These are phyloP conservation scores for Dryoscopus gambensis DNA, from an alignment of 2,113 vertebrate species.

Conservation along the genomic window DNA sequence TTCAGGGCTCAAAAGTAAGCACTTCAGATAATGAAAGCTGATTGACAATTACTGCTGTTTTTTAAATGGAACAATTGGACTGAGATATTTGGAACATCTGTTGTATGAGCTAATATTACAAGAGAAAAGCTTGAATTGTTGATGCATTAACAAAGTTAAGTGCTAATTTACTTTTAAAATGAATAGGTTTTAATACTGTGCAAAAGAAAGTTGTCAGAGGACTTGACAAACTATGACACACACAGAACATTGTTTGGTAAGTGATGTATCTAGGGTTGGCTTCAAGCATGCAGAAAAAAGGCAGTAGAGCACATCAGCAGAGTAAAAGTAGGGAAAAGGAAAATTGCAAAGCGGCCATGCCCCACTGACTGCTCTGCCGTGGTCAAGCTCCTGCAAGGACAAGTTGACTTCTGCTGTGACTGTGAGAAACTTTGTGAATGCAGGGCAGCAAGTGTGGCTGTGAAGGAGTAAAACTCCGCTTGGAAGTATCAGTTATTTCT, in stretches of 20 bases:
- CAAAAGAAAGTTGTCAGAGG: not conserved
- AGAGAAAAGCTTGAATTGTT: not conserved
- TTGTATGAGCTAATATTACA: not conserved
- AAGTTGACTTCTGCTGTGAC: not conserved
- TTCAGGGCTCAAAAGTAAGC: not conserved
- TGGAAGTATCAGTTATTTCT: not conserved
- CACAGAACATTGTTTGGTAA: not conserved
- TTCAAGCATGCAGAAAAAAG: not conserved
- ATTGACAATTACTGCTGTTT: not conserved
- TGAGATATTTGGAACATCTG: not conserved
- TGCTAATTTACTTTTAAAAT: not conserved
- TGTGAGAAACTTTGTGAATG: not conserved
- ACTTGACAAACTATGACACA: not conserved
- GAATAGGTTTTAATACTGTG: not conserved
- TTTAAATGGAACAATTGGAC: not conserved
- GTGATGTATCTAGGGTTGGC: not conserved
- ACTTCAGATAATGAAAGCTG: not conserved
- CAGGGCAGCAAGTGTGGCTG: not conserved
- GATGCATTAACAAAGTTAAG: not conserved
- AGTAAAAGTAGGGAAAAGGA: not conserved
- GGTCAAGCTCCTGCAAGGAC: not conserved
- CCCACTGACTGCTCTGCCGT: not conserved
- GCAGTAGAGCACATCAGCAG: not conserved
- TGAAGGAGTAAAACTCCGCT: not conserved
- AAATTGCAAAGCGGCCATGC: rapidly evolving